These are phyloP conservation scores for Campoplex nolae DNA, from an alignment of 2,888 invertebrate genomes.

Conservation along the genomic window DNA sequence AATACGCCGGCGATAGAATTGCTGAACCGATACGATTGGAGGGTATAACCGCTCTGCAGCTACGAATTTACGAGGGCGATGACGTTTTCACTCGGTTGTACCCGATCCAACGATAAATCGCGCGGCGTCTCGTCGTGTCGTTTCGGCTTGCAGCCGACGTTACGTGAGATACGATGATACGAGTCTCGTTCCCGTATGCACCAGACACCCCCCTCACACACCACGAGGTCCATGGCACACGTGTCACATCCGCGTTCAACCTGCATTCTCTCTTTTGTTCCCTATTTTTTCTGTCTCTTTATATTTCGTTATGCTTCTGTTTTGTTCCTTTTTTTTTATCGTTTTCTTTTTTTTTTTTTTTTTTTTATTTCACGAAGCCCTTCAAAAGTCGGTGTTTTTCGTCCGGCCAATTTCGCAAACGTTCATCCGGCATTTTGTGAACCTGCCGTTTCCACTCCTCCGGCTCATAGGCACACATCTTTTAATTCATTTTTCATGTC, in stretches of 20 bases:
- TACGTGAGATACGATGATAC: constrained; percentile 62
- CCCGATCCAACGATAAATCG: constrained; percentile 66
- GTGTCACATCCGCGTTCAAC: constrained; percentile 29
- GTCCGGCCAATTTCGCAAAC: constrained; percentile 50
- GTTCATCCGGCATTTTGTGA: constrained; percentile 24
- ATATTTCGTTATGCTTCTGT: background rate
- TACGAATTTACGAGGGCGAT: constrained; percentile 64
- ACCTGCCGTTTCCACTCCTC: constrained; percentile 24
- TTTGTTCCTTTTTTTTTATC: constrained; percentile 24
- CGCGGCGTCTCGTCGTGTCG: constrained; percentile 60
- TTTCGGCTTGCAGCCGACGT: constrained; percentile 49
- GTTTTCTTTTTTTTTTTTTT: constrained; percentile 10
- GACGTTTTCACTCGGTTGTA: constrained; percentile 66
- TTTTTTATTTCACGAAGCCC: constrained; percentile 23
- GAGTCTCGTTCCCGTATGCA: constrained; percentile 44
- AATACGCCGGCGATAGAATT: background rate
- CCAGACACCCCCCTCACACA: constrained; percentile 28
- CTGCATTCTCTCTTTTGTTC: constrained; percentile 23
- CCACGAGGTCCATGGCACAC: constrained; percentile 22
- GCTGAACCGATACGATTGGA: constrained; percentile 28
- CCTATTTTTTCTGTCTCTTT: constrained; percentile 36
- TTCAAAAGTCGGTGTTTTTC: constrained; percentile 41
- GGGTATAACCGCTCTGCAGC: constrained; percentile 37
- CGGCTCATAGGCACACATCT: background rate
- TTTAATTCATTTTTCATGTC: constrained; percentile 16